Evolutionary conservation across 2,888 invertebrate genomes (phyloP), one percentile per base, ranked within the genome.

Genomic region (Pogonocherus hispidulus): DNA sequence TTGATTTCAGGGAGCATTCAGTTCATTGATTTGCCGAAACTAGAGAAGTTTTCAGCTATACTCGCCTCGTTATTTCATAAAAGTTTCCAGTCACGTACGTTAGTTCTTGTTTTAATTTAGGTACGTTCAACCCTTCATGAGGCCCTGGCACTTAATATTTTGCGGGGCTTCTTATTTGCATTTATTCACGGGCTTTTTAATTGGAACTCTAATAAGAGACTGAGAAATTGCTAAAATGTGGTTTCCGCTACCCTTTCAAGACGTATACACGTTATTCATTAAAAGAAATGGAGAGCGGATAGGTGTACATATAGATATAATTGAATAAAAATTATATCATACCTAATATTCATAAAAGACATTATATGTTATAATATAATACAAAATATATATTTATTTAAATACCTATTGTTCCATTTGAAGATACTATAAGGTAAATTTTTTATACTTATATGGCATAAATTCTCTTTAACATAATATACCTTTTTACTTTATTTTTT

Each of bases 21-120:
- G n/a, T 41, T 41, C 41, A 41, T 41, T 41, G 41, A 41, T 47
- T 47, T 3, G 11, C 3, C 47, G 19, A 47, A 47, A 47, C 22
- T 47, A 20, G 19, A 47, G 18, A 47, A 47, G 47, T 47, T 47
- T 8, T 47, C 19, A 22, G 47, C 20, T 19, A 22, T 22, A n/a
- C 44, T 8, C 11, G 19, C 8, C 19, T 47, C 20, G 19, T 20
- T 20, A 47, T 47, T 20, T 47, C 19, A 47, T 47, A 22, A 47
- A 47, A 47, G 18, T 47, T 47, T 22, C 22, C 11, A 0, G 47
- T 47, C 47, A 41, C 41, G 41, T 41, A 41, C 41, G 47, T 47
- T 20, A 47, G 19, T 47, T 47, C 47, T 47, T 47, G 47, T 47
- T 47, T 47, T 47, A 47, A 47, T 22, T 47, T 18, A 47, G 11